These are phyloP conservation scores for Balaeniceps rex DNA, from an alignment of 2,113 vertebrate genomes.

Conservation along the genomic window DNA sequence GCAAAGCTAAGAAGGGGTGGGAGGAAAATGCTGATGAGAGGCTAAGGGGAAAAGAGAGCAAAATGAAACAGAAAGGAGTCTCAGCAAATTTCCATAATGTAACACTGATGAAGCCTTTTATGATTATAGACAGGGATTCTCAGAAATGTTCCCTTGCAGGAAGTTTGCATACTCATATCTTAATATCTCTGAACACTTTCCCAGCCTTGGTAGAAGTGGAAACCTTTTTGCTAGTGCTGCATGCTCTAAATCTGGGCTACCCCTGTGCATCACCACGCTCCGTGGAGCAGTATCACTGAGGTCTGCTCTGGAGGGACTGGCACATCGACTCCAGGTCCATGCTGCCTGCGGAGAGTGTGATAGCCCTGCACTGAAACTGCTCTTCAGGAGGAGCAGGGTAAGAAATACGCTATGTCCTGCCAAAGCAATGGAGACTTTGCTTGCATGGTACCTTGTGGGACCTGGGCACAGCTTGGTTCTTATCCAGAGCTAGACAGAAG, in stretches of 20 bases:
- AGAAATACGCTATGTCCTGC: background rate
- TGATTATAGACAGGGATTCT: background rate
- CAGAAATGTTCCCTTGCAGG: background rate
- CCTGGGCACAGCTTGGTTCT: background rate
- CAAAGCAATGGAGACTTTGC: background rate
- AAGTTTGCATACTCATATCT: background rate
- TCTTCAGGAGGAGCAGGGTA: background rate
- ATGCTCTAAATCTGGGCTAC: background rate
- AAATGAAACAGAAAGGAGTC: background rate
- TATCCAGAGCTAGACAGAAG: background rate
- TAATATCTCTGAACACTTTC: background rate
- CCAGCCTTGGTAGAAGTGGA: background rate
- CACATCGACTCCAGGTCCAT: background rate
- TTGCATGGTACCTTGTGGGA: background rate
- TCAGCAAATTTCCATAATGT: constrained; percentile 37
- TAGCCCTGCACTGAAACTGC: background rate
- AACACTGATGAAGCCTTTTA: constrained; percentile 21
- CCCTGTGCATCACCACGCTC: background rate
- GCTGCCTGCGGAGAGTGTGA: background rate
- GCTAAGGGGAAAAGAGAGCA: background rate
- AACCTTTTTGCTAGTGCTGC: background rate
- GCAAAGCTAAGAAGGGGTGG: background rate
- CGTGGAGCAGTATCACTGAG: background rate
- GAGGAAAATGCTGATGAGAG: background rate
- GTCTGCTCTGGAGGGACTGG: background rate